Base-by-base conservation (phyloP, 2,888 invertebrate genomes). In the Embidobia sp. region DNA sequence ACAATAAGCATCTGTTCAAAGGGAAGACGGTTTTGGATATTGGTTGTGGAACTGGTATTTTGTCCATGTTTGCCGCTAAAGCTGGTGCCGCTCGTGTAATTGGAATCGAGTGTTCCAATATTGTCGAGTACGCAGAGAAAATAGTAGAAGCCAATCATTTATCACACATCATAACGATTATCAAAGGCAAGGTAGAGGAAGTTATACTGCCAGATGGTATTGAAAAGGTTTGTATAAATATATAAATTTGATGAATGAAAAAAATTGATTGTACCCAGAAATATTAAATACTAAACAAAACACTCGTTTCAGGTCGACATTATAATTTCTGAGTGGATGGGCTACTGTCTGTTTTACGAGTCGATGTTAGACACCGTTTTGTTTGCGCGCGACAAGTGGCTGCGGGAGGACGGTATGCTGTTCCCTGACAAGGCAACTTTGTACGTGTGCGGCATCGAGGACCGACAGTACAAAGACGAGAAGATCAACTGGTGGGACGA, bases 401-500 rank as follows among this genome's bases (percentile, higher is more conserved):
- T 99, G 42, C 94, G 93, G 81, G 92, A 95, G 1, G 96, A 95
- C 85, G 99, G 98, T 66, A 93, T 98, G 92, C 93, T 99, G 84
- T 98, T 99, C 91, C 98, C 98, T 0, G 97, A 94, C 87, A 94
- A 93, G 86, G 99, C 99, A 79, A 97, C 97, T 0, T 91, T 99
- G 35, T 99, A 96, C 90, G 94, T 99, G 61, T 97, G 97, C 77
- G 96, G 95, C 15, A 96, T 97, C 72, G 96, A 97, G 90, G 99
- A 99, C 90, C 93, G 99, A 13, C 99, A 99, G 91, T 99, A 99
- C 91, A 99, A 99, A 90, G 99, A 99, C 87, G 99, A 99, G 90
- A 99, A 99, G 91, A 99, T 99, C 83, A 98, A 99, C 91, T 99
- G 99, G 98, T 99, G 99, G 99, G 98, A 99, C 87, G 97, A 97